A percentile compares a stretch with the other conserved stretches of the same genome.
Conservation (phyloP, 2,888 invertebrate genomes). For the Harpagoxenus sublaevis region DNA sequence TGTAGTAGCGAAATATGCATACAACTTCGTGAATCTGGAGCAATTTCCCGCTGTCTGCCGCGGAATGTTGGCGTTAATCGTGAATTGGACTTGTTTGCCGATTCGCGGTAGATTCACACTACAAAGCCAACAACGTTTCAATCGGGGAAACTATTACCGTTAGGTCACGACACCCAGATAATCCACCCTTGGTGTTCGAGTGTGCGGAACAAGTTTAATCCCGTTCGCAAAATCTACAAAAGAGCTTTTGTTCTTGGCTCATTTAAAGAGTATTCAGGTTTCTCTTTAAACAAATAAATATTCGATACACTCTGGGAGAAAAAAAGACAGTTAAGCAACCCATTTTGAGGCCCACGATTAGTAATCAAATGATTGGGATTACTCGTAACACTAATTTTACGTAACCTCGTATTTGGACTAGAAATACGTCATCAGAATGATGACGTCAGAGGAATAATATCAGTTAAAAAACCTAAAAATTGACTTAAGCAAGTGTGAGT, state of each 20-base stretch:
- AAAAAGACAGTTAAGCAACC: no score
- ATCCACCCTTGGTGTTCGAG: not conserved
- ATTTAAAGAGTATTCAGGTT: not conserved
- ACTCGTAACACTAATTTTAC: no score
- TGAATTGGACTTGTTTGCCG: constrained; percentile 52
- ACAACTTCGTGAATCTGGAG: constrained; percentile 48
- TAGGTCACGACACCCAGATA: constrained; percentile 10
- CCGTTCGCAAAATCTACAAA: not conserved
- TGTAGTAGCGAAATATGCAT: constrained; percentile 41
- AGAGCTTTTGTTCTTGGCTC: not conserved
- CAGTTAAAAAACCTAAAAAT: no score
- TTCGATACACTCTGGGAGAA: not conserved
- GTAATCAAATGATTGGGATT: no score
- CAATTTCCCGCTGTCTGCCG: constrained; percentile 40
- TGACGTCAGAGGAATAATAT: no score
- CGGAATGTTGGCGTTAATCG: constrained; percentile 54
- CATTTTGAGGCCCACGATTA: no score
- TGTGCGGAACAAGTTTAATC: not conserved
- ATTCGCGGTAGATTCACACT: constrained; percentile 41
- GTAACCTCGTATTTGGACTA: no score
- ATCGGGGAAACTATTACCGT: constrained; percentile 47
- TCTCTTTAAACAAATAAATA: not conserved
- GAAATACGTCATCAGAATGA: no score
- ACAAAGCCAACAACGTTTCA: constrained; percentile 53
- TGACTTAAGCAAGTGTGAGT: no score